Evolutionary conservation across 2,888 invertebrate species (phyloP), one percentile per base, ranked within the genome.

Genomic region (Torymus aiolomorphi): DNA sequence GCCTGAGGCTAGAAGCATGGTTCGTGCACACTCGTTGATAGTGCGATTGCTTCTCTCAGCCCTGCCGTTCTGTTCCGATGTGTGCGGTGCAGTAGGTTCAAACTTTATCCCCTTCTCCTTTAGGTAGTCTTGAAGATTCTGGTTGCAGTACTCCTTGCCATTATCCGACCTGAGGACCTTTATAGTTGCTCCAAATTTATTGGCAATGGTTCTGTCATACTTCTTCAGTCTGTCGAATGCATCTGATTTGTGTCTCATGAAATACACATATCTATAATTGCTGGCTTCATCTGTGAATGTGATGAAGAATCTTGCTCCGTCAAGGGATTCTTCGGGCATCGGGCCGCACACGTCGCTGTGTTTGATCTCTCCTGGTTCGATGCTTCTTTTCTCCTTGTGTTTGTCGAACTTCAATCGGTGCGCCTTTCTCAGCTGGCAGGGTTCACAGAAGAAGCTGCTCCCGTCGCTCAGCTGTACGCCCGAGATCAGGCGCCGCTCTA

Each of bases 391-490:
- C 14, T 56, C 56, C n/a, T 56, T 56, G 56, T 11, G 3, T 56
- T 56, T 56, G n/a, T 56, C 14, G 14, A 56, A 56, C n/a, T 56
- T 56, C 56, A 56, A 56, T 56, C 56, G 8, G n/a, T 56, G 56
- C 3, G 11, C 8, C 14, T 62, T 62, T 1, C 62, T 24, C 12
- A 62, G 0, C 5, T 62, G 62, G 24, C 62, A 62, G 2, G 62
- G 20, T 49, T 63, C 12, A 63, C 63, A 63, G 49, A 63, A 18
- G 14, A 42, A 42, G 1, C 49, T 63, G 2, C 14, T 63, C 11
- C 49, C 13, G 49, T 42, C 63, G 5, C 11, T 8, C 49, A 63
- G 63, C n/a, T 63, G 2, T 3, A 63, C 49, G 4, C 63, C 63
- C 14, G 16, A 16, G 1, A 63, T 3, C 2, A 24, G 2, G 0